Evolutionary conservation across 2,888 invertebrate species (phyloP).

Genomic region (Alviniconcha strummeri): DNA sequence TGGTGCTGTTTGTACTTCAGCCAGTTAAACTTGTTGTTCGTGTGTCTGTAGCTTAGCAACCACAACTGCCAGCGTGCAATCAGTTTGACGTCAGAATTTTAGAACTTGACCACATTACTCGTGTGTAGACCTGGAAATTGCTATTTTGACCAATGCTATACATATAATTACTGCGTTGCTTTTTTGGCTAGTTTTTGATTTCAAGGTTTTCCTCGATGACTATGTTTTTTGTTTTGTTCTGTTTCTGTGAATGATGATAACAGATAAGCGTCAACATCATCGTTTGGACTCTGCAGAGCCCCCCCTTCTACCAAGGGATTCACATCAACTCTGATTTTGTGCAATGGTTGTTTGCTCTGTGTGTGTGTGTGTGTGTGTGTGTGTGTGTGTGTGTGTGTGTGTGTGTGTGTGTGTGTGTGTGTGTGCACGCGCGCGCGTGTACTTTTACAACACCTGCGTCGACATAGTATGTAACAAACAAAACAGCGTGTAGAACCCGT

Average conservation of each 20-base stretch:
- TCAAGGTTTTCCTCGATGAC: not conserved
- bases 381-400: slow-evolving; percentile 10
- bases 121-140: no score
- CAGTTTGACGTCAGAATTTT: no score
- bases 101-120: no score
- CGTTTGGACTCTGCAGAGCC: no score
- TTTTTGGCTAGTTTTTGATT: no score
- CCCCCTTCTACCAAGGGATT: no score
- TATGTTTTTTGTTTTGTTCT: not conserved
- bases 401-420: slow-evolving; percentile 7
- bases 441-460: not conserved
- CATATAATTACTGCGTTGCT: no score
- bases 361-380: slow-evolving; percentile 4
- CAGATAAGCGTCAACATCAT: no score
- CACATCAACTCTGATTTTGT: not conserved
- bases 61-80: no score
- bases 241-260: no score
- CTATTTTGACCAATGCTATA: no score
- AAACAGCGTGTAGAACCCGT: no score
- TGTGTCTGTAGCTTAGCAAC: not conserved
- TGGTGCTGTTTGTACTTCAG: not conserved
- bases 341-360: not conserved
- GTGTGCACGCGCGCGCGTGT: not conserved
- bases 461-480: not conserved
- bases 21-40: not conserved